Evolutionary conservation across 2,113 vertebrate species (phyloP).

Genomic region (Pelecanoides urinatrix): DNA sequence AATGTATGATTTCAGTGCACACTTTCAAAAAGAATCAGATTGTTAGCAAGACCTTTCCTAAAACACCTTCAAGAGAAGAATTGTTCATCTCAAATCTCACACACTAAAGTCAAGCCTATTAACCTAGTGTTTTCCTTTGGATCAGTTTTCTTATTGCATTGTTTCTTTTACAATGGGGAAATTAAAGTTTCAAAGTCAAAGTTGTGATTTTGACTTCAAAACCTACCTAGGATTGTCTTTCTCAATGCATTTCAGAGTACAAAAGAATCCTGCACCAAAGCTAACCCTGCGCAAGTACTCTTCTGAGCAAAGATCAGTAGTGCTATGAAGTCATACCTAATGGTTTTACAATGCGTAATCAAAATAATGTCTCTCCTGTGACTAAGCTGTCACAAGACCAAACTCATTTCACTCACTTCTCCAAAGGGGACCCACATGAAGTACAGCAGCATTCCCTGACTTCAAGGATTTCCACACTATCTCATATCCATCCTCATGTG

Average conservation of each 20-base stretch:
- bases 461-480: background rate
- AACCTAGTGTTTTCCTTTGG: rapidly evolving
- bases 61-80: background rate
- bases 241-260: background rate
- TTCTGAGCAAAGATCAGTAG: conserved; percentile 1
- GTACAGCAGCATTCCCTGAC: background rate
- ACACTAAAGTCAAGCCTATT: background rate
- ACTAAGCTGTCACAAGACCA: background rate
- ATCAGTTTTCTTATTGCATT: background rate
- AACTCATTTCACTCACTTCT: background rate
- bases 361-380: background rate
- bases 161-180: background rate
- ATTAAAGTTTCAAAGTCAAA: background rate
- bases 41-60: background rate
- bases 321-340: background rate
- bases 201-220: background rate
- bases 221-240: background rate
- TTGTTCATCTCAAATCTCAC: background rate
- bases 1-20: background rate
- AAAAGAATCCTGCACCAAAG: background rate
- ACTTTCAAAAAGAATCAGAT: background rate
- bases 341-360: background rate
- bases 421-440: background rate
- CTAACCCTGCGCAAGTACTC: background rate
- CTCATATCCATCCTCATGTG: background rate